Base-by-base conservation (phyloP, 1,140 invertebrate genomes). In the Macrobrachium nipponense region DNA sequence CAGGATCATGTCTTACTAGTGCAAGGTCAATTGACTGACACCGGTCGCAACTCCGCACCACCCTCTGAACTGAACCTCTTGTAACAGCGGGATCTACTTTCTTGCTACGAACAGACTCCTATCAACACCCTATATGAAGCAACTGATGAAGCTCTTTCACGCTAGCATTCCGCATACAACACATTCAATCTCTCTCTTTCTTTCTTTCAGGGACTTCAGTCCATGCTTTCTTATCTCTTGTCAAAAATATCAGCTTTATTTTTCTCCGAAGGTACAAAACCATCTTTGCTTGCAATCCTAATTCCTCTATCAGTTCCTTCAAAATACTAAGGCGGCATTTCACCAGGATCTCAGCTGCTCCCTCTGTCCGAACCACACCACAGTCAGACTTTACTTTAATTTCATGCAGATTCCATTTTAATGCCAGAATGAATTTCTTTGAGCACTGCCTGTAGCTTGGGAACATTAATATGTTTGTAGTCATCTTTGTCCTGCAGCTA, bases 401-500 rank as follows among this genome's bases (percentile, higher is more conserved):
- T 10, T 77, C 75, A 44, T 36, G 20, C 75, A 77, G 44, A 20
- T 51, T 51, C 36, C 75, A 77, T 20, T 51, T 44, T n/a, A 77
- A 14, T 51, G 75, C 23, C 6, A 77, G 20, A 20, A 51, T 80
- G 61, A n/a, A 64, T 23, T 17, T 15, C 59, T 66, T 80, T 80
- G 3, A 36, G 51, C 10, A 64, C 6, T 15, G 44, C 75, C 43
- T 80, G 59, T 58, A 80, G 23, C 61, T 80, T 59, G 60, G 59
- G 2, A 14, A 64, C 59, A 64, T 80, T 80, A 12, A 80, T 80
- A 62, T 80, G 59, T 36, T 80, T 80, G 44, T 80, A 80, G 61
- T 80, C 51, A 60, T 20, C 58, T 77, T 77, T 44, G 20, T 80
- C 62, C 20, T 10, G 5, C 17, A 80, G 23, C 78, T 59, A 64